These are phyloP conservation scores for Odontamblyopus lacepedii DNA, from an alignment of 2,797 vertebrate genomes.

Conservation along the genomic window DNA sequence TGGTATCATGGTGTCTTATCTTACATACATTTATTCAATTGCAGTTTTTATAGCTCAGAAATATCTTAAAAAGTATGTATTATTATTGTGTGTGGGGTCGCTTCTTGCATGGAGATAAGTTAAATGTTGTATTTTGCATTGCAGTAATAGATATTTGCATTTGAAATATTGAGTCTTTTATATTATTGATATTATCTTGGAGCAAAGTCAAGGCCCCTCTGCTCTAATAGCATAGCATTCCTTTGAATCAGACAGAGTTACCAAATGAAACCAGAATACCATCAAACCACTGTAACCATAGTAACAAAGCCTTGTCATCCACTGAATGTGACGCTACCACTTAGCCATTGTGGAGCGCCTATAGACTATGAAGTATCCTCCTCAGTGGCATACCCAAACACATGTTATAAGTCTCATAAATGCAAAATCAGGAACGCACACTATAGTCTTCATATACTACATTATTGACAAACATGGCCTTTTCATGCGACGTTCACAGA, in stretches of 20 bases:
- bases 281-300: slow-evolving; percentile 46
- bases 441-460: slow-evolving; percentile 2
- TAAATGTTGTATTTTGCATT: no score
- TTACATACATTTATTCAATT: no score
- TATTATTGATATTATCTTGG: no score
- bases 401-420: background rate
- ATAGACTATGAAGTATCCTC: slow-evolving; percentile 4
- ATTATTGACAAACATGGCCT: slow-evolving; percentile 58
- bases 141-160: background rate
- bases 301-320: slow-evolving; percentile 46
- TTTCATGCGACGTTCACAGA: slow-evolving; percentile 30
- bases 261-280: slow-evolving; percentile 19
- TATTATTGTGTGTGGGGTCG: no score
- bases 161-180: background rate
- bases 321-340: slow-evolving; percentile 19
- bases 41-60: no score
- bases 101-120: no score
- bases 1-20: no score
- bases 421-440: background rate
- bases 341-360: background rate
- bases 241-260: background rate
- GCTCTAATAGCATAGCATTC: background rate
- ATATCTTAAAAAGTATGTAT: no score
- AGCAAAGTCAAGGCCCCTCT: no score
- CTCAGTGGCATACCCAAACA: background rate